Base-by-base conservation (phyloP, 2,797 vertebrate genomes). In the Bradypodion ventrale region DNA sequence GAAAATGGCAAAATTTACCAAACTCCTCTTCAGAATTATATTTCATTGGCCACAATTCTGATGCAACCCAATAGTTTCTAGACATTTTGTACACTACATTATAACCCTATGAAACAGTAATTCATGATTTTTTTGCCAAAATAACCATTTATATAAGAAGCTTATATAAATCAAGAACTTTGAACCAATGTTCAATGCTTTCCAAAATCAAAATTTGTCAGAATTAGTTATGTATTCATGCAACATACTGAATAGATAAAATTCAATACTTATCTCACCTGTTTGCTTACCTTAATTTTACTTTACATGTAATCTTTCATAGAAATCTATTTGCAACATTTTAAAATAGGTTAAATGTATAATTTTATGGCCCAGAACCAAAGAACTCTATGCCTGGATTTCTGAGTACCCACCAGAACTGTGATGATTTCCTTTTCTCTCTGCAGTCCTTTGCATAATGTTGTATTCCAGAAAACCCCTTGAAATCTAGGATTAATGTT, bases 31-130 rank as follows among this genome's bases (percentile, higher is more conserved):
- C 35, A 80, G 6, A 5, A 37, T 60, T 52, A 49, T 35, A 35
- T 2, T 80, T 37, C 1, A 35, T 52, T 42, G 49, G n/a, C 49
- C 52, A 81, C 2, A 81, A n/a, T 19, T 60, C 66, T 60, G 52
- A 81, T 72, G 37, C 5, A 42, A 6, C 40, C 69, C 16, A 6
- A 29, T 91, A 91, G 84, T 88, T 92, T 89, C 87, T 94, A 82
- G 73, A 59, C 81, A 87, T 94, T 85, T 40, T 91, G 87, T 93
- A 85, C 91, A 89, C 89, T 93, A 91, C 82, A 68, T 90, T 93
- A 92, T 87, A 92, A 60, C 75, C 86, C 89, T 15, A 44, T 60
- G 35, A 46, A 75, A 25, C 73, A 37, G 52, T 25, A 73, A 76
- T 83, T 82, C 83, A 78, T 83, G 27, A 83, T 90, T 86, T 86